These are phyloP conservation scores for Margarornis squamiger DNA, from an alignment of 2,797 vertebrate genomes.

Conservation along the genomic window DNA sequence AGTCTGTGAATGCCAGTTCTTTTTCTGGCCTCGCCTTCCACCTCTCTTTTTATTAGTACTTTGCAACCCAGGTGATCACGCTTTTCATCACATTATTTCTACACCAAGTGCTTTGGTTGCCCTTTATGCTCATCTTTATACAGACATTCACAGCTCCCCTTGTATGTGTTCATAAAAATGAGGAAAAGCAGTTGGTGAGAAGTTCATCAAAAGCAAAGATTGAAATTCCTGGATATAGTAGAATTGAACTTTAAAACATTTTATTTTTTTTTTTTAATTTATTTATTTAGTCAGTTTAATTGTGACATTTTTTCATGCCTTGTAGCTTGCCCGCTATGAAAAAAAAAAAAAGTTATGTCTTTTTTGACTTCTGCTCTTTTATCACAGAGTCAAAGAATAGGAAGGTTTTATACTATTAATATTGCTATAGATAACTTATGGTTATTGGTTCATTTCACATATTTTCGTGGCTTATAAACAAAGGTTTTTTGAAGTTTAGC, in stretches of 20 bases:
- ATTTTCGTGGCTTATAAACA: background rate
- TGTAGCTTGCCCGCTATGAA: background rate
- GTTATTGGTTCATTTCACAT: background rate
- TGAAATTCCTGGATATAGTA: background rate
- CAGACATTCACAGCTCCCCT: background rate
- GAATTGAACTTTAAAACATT: background rate
- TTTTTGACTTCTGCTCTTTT: background rate
- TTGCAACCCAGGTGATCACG: background rate
- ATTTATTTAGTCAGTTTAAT: background rate
- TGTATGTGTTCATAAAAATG: background rate
- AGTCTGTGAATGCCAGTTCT: background rate
- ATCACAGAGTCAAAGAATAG: background rate
- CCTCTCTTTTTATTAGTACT: background rate
- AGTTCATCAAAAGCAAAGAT: background rate
- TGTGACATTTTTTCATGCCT: background rate
- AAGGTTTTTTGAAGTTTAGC: background rate
- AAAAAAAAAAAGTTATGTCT: background rate
- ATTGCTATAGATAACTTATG: background rate
- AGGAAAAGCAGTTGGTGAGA: background rate
- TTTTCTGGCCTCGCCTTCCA: background rate
- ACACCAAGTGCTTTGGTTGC: background rate
- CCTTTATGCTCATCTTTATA: background rate
- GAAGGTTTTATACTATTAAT: background rate
- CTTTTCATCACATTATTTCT: slow-evolving; percentile 25
- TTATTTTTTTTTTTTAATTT: background rate